Percentiles rank a stretch among this genome's conserved stretches.
Conservation (phyloP, 1,140 invertebrate genomes). For the Orius insidiosus region DNA sequence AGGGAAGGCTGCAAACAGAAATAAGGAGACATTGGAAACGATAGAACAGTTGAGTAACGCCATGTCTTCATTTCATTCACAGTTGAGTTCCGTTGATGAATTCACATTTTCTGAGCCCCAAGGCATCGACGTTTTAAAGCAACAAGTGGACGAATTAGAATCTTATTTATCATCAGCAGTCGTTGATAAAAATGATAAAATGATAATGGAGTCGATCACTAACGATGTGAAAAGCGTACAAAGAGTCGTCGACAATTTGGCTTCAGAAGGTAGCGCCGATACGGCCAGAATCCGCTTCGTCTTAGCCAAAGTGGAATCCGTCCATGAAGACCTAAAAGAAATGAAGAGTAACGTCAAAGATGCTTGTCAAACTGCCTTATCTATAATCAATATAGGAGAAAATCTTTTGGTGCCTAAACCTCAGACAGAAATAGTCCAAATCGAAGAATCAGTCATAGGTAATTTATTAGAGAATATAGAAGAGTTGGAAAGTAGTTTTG, state of each 20-base stretch:
- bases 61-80: slow-evolving; percentile 6
- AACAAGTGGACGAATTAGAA: slow-evolving; percentile 9
- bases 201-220: slow-evolving; percentile 9
- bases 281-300: slow-evolving; percentile 6
- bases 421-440: slow-evolving; percentile 4
- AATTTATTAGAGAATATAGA: slow-evolving; percentile 1
- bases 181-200: slow-evolving; percentile 9
- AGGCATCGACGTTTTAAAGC: slow-evolving; percentile 10
- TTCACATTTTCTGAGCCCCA: neutral
- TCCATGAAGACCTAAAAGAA: slow-evolving; percentile 6
- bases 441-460: slow-evolving; percentile 6
- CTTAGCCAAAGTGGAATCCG: slow-evolving; percentile 2
- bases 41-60: slow-evolving; percentile 8
- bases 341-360: neutral
- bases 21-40: neutral
- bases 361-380: neutral
- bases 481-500: slow-evolving; percentile 2
- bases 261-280: slow-evolving; percentile 5
- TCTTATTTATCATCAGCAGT: neutral
- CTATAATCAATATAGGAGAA: neutral
- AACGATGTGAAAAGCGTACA: slow-evolving; percentile 13
- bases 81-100: slow-evolving; percentile 3
- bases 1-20: slow-evolving; percentile 2
- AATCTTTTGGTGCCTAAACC: slow-evolving; percentile 2
- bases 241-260: slow-evolving; percentile 7